Evolutionary conservation across 64 coral and sea anemone species (phyloP), one percentile per base, ranked within the genome.

Genomic region (Trachythela sp.): DNA sequence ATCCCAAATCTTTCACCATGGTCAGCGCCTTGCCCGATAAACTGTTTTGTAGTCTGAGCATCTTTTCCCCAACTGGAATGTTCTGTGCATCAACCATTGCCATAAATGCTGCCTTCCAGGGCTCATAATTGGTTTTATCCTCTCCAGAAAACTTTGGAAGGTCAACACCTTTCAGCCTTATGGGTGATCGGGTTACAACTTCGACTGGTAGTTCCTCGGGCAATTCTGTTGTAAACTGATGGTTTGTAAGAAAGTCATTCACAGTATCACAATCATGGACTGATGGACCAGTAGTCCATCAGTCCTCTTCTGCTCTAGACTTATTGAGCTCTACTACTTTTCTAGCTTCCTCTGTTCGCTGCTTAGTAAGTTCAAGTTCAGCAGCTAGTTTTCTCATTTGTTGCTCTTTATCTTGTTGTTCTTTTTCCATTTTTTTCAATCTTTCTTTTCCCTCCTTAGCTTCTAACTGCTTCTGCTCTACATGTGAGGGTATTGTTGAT

Each of bases 81-180:
- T 77, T 38, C 17, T 77, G 71, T 35, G 31, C 4, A n/a, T 87
- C 88, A 60, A 94, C 88, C 35, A 90, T 48, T 15, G 85, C 83
- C 54, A 90, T 85, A 48, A 94, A 94, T 4, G 89, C 71, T 33
- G 85, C 75, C 34, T 84, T 92, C 91, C 91, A 92, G 33, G 77
- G 40, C 31, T 88, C 77, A 36, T 92, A 92, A 48, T 88, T 41
- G 36, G 72, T 72, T 88, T 88, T 91, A 88, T 91, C 80, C 64
- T 90, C 76, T 22, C 92, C 92, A 22, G 59, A 68, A 68, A 68
- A 68, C 3, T 24, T 86, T 75, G 48, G 86, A 59, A 26, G 92
- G 54, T 45, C 89, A 51, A 86, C 89, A 56, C 14, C 43, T 32
- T 88, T 67, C 33, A 68, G 17, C 17, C 29, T 77, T 3, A 77